phyloP scores from a whole-genome alignment of 2,113 vertebrate species.

The Equus quagga region DNA sequence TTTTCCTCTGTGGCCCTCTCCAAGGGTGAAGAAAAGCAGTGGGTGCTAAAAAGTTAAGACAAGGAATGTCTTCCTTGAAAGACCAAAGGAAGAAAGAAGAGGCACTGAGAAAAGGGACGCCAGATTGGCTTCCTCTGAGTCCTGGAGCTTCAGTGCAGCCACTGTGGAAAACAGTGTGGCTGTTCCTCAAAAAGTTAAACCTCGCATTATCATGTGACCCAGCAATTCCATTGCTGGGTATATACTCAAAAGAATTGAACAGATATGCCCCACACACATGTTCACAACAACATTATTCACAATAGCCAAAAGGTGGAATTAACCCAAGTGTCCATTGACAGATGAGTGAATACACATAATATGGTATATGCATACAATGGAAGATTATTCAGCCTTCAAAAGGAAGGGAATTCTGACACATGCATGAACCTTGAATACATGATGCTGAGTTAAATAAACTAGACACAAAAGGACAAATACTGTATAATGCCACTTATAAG shows the following conservation, averaged over 20 bases:
- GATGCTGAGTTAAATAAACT: background rate
- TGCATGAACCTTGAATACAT: background rate
- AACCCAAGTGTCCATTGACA: background rate
- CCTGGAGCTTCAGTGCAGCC: background rate
- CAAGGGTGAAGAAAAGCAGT: background rate
- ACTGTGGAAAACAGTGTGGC: background rate
- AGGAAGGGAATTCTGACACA: background rate
- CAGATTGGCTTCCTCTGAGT: background rate
- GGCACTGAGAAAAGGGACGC: accelerated
- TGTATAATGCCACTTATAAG: background rate
- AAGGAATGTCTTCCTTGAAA: background rate
- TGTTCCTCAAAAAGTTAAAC: background rate
- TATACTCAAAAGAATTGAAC: background rate
- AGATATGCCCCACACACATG: accelerated
- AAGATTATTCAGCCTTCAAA: background rate
- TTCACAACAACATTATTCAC: background rate
- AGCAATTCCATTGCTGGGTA: background rate
- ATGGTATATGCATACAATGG: accelerated
- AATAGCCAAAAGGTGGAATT: background rate
- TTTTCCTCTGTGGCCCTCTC: background rate
- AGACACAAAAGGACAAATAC: background rate
- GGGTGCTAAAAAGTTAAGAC: background rate
- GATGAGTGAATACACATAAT: background rate
- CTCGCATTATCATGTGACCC: background rate
- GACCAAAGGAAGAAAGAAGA: background rate